A percentile compares a stretch with the other conserved stretches of the same genome.
These are phyloP conservation scores for Uloborus plumipes DNA, from an alignment of 2,888 invertebrate species.

Conservation along the genomic window DNA sequence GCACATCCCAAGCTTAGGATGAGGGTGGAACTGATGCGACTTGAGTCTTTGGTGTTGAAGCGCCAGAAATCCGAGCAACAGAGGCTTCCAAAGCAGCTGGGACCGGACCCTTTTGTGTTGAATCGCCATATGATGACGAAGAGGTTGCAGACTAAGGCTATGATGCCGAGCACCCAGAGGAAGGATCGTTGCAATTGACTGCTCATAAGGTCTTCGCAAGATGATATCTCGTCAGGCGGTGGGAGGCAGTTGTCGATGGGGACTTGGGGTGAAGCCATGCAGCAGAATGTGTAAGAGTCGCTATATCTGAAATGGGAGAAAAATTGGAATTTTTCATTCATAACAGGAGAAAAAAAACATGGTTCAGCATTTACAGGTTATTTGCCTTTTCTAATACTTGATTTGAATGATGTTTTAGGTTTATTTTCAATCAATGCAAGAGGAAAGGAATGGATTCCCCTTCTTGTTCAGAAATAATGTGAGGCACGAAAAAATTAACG, in stretches of 20 bases:
- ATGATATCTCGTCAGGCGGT: slow-evolving; percentile 68
- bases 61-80: slow-evolving; percentile 64
- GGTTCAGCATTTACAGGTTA: no score
- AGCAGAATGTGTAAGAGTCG: slow-evolving; percentile 69
- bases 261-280: slow-evolving; percentile 67
- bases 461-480: no score
- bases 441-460: neutral
- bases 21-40: slow-evolving; percentile 70
- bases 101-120: slow-evolving; percentile 66
- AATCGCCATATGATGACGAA: slow-evolving; percentile 68
- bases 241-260: slow-evolving; percentile 67
- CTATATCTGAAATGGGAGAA: slow-evolving; percentile 63
- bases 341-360: no score
- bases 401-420: no score
- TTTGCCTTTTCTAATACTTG: no score
- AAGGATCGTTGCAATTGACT: slow-evolving; percentile 67
- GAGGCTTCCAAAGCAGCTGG: no score
- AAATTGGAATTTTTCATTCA: no score
- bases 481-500: no score
- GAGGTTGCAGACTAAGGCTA: slow-evolving; percentile 68
- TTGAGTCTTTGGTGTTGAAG: slow-evolving; percentile 67
- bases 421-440: neutral
- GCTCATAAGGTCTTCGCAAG: slow-evolving; percentile 69
- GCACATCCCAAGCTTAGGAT: slow-evolving; percentile 68
- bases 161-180: slow-evolving; percentile 68